Evolutionary conservation across 2,797 vertebrate genomes (phyloP).

Genomic region (Potorous gilbertii): DNA sequence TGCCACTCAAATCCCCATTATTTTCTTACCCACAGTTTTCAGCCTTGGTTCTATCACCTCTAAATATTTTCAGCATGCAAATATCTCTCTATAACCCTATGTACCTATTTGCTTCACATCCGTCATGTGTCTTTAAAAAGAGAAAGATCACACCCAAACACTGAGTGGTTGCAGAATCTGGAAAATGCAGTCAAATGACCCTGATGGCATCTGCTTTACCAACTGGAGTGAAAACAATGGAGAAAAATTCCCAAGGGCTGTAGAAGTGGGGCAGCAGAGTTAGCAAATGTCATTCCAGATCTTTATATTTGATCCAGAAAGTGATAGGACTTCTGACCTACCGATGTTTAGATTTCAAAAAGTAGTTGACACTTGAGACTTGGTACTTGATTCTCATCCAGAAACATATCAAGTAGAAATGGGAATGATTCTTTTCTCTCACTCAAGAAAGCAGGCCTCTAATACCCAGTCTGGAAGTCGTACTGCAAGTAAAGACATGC

Average conservation of each 20-base stretch:
- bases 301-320: neutral
- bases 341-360: neutral
- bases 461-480: neutral
- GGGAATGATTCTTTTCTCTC: conserved; percentile 1
- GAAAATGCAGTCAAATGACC: neutral
- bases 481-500: neutral
- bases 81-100: neutral
- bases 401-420: neutral
- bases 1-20: neutral
- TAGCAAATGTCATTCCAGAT: neutral
- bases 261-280: neutral
- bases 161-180: neutral
- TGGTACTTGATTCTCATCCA: neutral
- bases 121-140: neutral
- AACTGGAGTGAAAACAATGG: neutral
- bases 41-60: neutral
- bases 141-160: neutral
- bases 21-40: neutral
- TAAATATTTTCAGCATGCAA: neutral
- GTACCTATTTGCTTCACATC: neutral
- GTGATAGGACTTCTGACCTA: neutral
- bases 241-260: neutral
- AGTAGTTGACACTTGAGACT: neutral
- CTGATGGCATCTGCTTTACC: neutral
- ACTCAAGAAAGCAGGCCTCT: neutral